Evolutionary conservation across 2,797 vertebrate species (phyloP).

Genomic region (Cryptoblepharus egeriae): DNA sequence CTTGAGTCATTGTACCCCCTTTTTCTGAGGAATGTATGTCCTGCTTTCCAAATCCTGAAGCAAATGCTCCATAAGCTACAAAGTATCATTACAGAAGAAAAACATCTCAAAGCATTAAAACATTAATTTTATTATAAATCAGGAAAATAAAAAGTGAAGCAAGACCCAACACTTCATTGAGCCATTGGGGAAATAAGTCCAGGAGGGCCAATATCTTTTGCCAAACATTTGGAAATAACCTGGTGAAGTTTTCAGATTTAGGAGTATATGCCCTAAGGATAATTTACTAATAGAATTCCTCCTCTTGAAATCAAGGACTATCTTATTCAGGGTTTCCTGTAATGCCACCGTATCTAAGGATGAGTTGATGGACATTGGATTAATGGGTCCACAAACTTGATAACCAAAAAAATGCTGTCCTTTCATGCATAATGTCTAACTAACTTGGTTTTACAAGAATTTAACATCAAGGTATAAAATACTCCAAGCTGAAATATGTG

Average conservation of each 20-base stretch:
- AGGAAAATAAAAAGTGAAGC: too few species aligned
- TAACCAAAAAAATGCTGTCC: background rate
- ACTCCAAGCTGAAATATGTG: background rate
- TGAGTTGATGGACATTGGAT: conserved; percentile 36
- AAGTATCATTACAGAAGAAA: too few species aligned
- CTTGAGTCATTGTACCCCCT: background rate
- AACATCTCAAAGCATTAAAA: too few species aligned
- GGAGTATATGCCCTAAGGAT: background rate
- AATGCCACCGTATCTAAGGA: conserved; percentile 29
- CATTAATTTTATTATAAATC: too few species aligned
- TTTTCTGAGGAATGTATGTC: too few species aligned
- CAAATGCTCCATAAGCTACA: too few species aligned
- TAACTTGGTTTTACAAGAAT: background rate
- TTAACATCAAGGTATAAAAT: background rate
- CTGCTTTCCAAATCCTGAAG: too few species aligned
- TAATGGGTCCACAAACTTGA: conserved; percentile 22
- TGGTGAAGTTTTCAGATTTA: background rate
- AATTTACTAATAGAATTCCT: background rate
- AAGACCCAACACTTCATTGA: too few species aligned
- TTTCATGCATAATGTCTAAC: background rate
- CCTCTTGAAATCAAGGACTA: background rate
- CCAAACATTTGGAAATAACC: background rate
- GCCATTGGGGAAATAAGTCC: too few species aligned
- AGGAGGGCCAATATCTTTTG: too few species aligned
- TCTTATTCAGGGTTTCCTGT: conserved; percentile 7